Evolutionary conservation across 2,113 vertebrate genomes (phyloP).

Genomic region (Origma solitaria): DNA sequence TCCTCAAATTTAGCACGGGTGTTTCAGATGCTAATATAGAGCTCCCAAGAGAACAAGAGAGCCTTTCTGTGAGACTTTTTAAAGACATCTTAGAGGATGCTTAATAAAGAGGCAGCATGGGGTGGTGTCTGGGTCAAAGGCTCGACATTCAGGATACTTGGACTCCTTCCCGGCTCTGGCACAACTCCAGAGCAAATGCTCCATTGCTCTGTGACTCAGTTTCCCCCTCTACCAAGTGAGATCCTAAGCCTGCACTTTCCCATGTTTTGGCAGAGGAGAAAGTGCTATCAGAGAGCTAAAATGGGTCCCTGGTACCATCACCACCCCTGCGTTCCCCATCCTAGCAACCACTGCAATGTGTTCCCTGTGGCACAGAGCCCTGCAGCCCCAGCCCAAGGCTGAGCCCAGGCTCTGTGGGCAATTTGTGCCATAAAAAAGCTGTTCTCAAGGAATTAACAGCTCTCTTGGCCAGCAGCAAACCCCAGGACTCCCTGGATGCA

Average conservation of each 20-base stretch:
- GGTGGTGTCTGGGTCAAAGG: constrained; percentile 42
- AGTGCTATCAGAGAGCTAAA: neutral
- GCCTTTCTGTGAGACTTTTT: constrained; percentile 33
- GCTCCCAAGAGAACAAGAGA: constrained; percentile 44
- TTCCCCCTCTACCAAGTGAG: neutral
- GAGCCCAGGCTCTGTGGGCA: neutral
- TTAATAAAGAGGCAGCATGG: constrained; percentile 49
- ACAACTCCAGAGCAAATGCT: neutral
- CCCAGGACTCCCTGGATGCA: neutral
- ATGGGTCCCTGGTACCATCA: neutral
- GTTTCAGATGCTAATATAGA: constrained; percentile 54
- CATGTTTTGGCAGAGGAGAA: neutral
- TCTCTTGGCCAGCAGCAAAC: neutral
- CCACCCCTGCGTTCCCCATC: neutral
- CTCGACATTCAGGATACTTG: neutral
- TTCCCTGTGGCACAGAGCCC: neutral
- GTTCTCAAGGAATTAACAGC: neutral
- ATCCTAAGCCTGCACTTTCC: neutral
- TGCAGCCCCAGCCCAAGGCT: neutral
- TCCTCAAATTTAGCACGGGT: constrained; percentile 35
- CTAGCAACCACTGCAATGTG: neutral
- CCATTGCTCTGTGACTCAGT: constrained; percentile 1
- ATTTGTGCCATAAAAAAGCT: neutral
- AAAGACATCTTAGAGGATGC: constrained; percentile 45
- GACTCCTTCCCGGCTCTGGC: neutral